Evolutionary conservation across 2,113 vertebrate species (phyloP).

Genomic region (Canis aureus): DNA sequence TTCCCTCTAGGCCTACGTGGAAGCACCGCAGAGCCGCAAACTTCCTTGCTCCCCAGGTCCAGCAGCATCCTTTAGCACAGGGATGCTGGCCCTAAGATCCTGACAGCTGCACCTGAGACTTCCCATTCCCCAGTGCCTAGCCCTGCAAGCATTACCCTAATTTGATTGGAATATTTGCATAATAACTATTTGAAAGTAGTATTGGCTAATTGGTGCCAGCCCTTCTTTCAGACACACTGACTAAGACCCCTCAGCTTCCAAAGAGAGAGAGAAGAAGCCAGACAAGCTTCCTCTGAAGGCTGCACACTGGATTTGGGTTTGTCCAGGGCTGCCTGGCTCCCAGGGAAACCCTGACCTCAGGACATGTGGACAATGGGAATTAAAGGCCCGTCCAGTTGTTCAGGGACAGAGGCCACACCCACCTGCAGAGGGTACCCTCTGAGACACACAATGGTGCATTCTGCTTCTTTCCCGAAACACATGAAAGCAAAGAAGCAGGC

Average conservation of each 20-base stretch:
- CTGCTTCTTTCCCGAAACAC: neutral
- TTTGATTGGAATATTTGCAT: neutral
- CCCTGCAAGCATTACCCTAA: neutral
- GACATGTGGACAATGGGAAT: neutral
- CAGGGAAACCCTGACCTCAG: neutral
- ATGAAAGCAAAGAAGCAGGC: neutral
- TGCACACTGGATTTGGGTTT: neutral
- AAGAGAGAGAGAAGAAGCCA: neutral
- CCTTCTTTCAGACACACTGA: neutral
- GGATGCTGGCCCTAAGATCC: neutral
- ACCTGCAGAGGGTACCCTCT: neutral
- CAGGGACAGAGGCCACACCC: neutral
- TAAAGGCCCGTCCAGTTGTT: neutral
- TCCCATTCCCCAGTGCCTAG: neutral
- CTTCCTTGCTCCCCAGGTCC: neutral
- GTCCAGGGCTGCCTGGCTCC: neutral
- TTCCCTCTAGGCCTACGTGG: neutral
- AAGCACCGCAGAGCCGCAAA: neutral
- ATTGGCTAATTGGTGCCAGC: neutral
- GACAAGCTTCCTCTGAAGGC: neutral
- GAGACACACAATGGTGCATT: neutral
- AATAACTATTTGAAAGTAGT: neutral
- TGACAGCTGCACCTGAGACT: neutral
- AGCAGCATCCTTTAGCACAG: neutral
- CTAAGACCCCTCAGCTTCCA: neutral